Evolutionary conservation across 2,888 invertebrate species (phyloP), one percentile per base, ranked within the genome.

Genomic region (Euzetes globulus): DNA sequence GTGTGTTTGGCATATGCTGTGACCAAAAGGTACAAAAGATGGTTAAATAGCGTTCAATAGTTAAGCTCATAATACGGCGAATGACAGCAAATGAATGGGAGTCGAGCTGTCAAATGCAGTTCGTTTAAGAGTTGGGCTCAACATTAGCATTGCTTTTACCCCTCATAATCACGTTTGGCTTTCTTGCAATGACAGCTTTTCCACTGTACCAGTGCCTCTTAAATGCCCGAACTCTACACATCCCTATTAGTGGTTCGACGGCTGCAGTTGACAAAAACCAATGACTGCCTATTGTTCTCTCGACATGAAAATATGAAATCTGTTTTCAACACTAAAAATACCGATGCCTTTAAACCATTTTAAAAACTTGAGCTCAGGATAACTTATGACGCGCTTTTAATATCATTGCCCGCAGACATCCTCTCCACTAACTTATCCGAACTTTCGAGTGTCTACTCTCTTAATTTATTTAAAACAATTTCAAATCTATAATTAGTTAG

Each of bases 161-260:
- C 63, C 29, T 63, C 63, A 63, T 63, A 63, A 63, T 63, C 63
- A 63, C 63, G 63, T 29, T 63, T 29, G 19, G 29, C 63, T 63
- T 33, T 63, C 63, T 63, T 63, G 63, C 27, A n/a, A 63, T 63
- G 63, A 63, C 63, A 63, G 63, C 29, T 29, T 29, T 63, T 29
- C 17, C 63, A 29, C 13, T 33, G 7, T 27, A 25, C 17, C 63
- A 63, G 17, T 63, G 63, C 29, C 33, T 63, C 63, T 63, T 63
- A 63, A 63, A 63, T 63, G 63, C 63, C 63, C 63, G 33, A 63
- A 63, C 63, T 29, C 29, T 63, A 63, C 63, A 63, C 63, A 63
- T 63, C 33, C 63, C 63, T 63, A 58, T 58, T 58, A 58, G 63
- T 63, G 63, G 29, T 63, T 63, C 29, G 63, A 63, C 63, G 63